Evolutionary conservation across 37 sponge, comb jelly and placozoan species (phyloP).

Genomic region (Hexactinellida sp.): DNA sequence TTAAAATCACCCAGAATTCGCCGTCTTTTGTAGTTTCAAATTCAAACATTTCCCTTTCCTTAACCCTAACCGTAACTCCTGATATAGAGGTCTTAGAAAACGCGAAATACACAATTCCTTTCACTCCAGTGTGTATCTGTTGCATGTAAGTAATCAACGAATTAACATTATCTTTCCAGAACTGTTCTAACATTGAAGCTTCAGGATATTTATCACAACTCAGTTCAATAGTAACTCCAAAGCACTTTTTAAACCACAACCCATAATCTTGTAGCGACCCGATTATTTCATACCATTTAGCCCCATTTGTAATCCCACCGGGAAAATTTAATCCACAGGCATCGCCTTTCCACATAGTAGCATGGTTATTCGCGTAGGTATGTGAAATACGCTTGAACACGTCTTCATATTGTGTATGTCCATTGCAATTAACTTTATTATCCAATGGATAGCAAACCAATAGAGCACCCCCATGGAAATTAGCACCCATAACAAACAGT

Average conservation of each 20-base stretch:
- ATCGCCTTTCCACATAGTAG: slow-evolving; percentile 50
- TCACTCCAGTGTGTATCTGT: slow-evolving; percentile 76
- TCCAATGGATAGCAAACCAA: slow-evolving; percentile 87
- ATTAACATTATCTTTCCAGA: slow-evolving; percentile 62
- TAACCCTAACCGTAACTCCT: slow-evolving; percentile 42
- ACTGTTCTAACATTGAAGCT: slow-evolving; percentile 28
- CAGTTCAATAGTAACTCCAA: slow-evolving; percentile 90
- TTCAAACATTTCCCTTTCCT: slow-evolving; percentile 32
- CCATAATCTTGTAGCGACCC: slow-evolving; percentile 99
- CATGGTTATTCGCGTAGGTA: slow-evolving; percentile 59
- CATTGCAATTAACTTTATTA: slow-evolving; percentile 25
- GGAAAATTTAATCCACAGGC: slow-evolving; percentile 43
- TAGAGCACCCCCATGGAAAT: slow-evolving; percentile 85
- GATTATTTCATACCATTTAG: slow-evolving; percentile 81
- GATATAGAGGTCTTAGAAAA: slow-evolving; percentile 24
- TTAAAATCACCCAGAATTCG: slow-evolving; percentile 78
- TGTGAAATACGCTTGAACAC: slow-evolving; percentile 56
- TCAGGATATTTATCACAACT: slow-evolving; percentile 76
- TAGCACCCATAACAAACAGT: slow-evolving; percentile 84
- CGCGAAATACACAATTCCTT: slow-evolving; percentile 45
- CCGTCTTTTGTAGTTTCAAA: slow-evolving; percentile 44
- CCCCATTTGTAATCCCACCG: slow-evolving; percentile 92
- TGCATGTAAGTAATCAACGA: slow-evolving; percentile 55
- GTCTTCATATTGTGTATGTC: slow-evolving; percentile 35
- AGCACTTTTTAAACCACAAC: slow-evolving; percentile 69